phyloP scores from a whole-genome alignment of 2,797 vertebrate species.

The Lycodopsis pacificus region DNA sequence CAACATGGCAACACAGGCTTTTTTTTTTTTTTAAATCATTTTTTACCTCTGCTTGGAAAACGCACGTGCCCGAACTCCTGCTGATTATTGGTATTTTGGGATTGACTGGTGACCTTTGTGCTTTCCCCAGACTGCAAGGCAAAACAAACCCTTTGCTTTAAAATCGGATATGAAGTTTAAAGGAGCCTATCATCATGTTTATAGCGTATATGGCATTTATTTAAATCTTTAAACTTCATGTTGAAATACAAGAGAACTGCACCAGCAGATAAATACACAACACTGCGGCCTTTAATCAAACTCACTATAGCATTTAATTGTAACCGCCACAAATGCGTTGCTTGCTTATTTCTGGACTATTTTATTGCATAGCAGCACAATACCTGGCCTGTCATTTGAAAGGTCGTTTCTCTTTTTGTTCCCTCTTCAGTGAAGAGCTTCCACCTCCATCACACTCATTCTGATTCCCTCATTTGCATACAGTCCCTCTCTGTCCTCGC shows the following conservation, averaged over 20 bases:
- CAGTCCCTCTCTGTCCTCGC: conserved; percentile 43
- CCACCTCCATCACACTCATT: background rate
- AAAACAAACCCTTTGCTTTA: too few species aligned
- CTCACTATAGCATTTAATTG: background rate
- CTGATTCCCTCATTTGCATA: conserved; percentile 59
- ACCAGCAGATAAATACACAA: background rate
- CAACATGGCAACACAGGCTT: background rate
- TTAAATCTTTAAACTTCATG: background rate
- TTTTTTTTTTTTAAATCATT: background rate
- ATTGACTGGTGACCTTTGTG: conserved; percentile 1
- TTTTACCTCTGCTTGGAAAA: background rate
- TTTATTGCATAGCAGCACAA: background rate
- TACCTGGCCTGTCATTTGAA: background rate
- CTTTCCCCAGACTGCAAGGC: background rate
- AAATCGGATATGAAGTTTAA: background rate
- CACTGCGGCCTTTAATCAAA: background rate
- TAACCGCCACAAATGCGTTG: background rate
- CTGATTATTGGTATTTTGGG: background rate
- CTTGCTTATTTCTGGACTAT: background rate
- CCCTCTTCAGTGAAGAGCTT: conserved; percentile 11
- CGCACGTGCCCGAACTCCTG: background rate
- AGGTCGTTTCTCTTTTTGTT: conserved; percentile 2
- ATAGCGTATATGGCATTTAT: background rate
- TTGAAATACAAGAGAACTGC: background rate
- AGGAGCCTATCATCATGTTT: background rate